Evolutionary conservation across 2,888 invertebrate species (phyloP).

Genomic region (Cistogaster globosa): DNA sequence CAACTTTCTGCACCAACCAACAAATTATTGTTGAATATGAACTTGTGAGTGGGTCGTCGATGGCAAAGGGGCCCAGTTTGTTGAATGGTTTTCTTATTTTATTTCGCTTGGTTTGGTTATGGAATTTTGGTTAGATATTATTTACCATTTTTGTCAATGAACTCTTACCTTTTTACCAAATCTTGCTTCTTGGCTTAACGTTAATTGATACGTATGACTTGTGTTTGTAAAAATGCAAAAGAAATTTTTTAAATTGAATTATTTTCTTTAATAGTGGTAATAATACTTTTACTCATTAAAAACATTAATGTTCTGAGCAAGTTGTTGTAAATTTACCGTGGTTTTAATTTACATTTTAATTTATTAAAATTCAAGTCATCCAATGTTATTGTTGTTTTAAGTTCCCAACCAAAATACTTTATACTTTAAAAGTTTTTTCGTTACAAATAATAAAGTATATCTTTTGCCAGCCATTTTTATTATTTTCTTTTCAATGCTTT

Average conservation of each 20-base stretch:
- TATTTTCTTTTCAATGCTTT: background rate
- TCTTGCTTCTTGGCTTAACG: conserved; percentile 27
- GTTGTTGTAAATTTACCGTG: conserved; percentile 33
- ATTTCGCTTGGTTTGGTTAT: conserved; percentile 2
- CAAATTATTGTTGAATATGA: conserved; percentile 43
- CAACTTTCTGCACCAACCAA: too few relatives aligned
- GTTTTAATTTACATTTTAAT: too few relatives aligned
- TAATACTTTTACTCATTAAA: background rate
- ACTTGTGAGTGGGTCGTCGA: conserved; percentile 58
- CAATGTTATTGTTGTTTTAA: too few relatives aligned
- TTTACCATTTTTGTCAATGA: conserved; percentile 69
- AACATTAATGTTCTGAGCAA: too few relatives aligned
- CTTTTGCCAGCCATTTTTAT: too few relatives aligned
- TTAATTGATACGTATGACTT: conserved; percentile 50
- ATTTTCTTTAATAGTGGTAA: too few relatives aligned
- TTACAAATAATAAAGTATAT: too few relatives aligned
- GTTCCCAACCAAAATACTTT: too few relatives aligned
- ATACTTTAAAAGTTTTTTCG: conserved; percentile 20
- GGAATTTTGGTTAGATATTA: conserved; percentile 51
- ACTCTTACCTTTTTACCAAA: conserved; percentile 59
- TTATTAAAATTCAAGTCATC: too few relatives aligned
- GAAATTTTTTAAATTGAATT: too few relatives aligned
- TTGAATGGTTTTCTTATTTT: conserved; percentile 27
- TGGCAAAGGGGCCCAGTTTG: conserved; percentile 37
- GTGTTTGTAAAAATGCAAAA: conserved; percentile 12